phyloP scores from a whole-genome alignment of 2,888 invertebrate species.

The Sinodicranocentrus sp. region DNA sequence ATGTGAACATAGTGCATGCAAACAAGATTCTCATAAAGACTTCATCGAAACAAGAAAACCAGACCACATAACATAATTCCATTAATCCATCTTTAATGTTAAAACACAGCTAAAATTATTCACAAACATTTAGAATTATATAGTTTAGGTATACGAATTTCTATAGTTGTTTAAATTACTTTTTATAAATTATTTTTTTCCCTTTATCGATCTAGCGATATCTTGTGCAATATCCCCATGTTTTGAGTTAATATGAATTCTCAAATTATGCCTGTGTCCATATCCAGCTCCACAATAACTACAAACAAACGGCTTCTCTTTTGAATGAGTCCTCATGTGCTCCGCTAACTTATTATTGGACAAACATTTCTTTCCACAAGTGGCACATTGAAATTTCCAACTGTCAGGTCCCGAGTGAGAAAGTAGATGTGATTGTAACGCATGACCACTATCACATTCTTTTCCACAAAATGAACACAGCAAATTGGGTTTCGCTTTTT shows the following conservation, averaged over 20 bases:
- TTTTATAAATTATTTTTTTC: no score
- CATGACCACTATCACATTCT: neutral
- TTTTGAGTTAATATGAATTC: neutral
- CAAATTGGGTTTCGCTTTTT: neutral
- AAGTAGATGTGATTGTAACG: neutral
- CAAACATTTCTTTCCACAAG: conserved; percentile 13
- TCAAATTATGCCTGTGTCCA: neutral
- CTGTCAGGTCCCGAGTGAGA: conserved; percentile 11
- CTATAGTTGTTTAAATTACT: no score
- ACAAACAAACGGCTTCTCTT: conserved; percentile 16
- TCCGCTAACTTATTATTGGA: neutral
- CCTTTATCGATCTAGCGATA: no score
- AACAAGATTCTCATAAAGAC: no score
- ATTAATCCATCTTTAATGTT: no score
- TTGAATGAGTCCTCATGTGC: conserved; percentile 13
- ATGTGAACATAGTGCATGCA: no score
- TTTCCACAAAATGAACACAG: neutral
- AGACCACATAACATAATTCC: no score
- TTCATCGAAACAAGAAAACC: no score
- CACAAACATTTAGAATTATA: no score
- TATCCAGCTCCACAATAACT: neutral
- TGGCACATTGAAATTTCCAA: conserved; percentile 23
- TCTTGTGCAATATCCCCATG: conserved; percentile 1
- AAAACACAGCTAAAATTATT: no score
- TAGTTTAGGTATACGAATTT: no score